Percentiles rank a stretch among this genome's conserved stretches.
Evolutionary conservation across 2,797 vertebrate genomes (phyloP).

Genomic region (Monodelphis domestica): DNA sequence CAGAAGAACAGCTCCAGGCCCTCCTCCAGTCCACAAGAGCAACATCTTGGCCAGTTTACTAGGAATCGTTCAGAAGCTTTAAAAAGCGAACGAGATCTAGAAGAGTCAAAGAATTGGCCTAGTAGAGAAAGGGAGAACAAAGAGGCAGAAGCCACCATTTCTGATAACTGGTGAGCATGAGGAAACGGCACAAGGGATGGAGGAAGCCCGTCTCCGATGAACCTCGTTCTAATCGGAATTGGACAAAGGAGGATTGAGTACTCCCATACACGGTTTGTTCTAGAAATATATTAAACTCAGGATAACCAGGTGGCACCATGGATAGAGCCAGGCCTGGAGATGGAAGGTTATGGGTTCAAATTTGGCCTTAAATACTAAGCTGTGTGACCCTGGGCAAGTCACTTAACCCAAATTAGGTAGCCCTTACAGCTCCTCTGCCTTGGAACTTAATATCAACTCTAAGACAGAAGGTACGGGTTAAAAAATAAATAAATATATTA

Average conservation of each 20-base stretch:
- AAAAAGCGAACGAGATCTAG: not conserved
- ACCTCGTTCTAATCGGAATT: not conserved
- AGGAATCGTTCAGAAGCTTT: not conserved
- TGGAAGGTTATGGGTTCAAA: no score
- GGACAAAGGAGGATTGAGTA: not conserved
- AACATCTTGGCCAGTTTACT: not conserved
- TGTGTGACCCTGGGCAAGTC: no score
- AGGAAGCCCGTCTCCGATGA: not conserved
- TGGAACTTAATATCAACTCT: no score
- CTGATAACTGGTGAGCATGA: not conserved
- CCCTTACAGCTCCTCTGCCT: no score
- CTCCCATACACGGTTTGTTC: not conserved
- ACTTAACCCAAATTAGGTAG: no score
- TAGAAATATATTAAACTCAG: not conserved
- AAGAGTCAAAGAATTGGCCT: not conserved
- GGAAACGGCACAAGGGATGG: no score
- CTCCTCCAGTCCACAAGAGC: not conserved
- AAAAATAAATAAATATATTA: not conserved
- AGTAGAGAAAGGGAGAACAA: not conserved
- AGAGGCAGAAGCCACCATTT: not conserved
- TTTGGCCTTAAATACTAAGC: no score
- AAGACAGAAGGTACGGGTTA: no score
- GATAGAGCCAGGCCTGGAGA: no score
- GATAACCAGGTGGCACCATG: no score
- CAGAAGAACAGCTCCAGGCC: not conserved